A percentile compares a stretch with the other conserved stretches of the same genome.
Conservation (phyloP, 2,113 vertebrate genomes). For the Pongo abelii region DNA sequence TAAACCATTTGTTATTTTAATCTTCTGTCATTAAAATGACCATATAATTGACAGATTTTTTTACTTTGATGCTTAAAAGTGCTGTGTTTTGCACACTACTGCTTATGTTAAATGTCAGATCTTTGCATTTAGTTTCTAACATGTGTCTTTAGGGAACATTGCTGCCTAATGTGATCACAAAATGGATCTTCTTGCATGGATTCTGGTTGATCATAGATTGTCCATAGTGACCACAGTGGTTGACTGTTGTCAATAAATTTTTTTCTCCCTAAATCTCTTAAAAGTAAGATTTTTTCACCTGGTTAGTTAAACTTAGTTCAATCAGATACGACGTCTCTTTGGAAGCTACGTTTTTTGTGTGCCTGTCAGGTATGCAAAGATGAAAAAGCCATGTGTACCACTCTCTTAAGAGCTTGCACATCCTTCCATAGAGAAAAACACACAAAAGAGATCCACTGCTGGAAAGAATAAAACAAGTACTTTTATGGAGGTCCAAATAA, state of each 20-base stretch:
- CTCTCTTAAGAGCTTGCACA: neutral
- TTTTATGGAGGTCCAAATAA: neutral
- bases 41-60: neutral
- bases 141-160: neutral
- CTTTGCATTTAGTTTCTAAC: neutral
- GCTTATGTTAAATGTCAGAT: neutral
- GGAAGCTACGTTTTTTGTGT: neutral
- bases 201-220: neutral
- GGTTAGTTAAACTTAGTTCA: neutral
- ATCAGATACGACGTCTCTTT: neutral
- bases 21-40: neutral
- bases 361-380: neutral
- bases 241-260: neutral
- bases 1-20: neutral
- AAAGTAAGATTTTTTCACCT: neutral
- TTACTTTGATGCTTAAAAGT: neutral
- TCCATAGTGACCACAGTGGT: neutral
- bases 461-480: neutral
- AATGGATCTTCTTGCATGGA: neutral
- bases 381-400: neutral
- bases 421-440: neutral
- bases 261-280: neutral
- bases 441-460: neutral
- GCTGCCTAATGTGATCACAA: neutral
- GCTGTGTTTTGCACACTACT: neutral